phyloP scores from a whole-genome alignment of 1,140 invertebrate species.

The Diorhabda elongata region DNA sequence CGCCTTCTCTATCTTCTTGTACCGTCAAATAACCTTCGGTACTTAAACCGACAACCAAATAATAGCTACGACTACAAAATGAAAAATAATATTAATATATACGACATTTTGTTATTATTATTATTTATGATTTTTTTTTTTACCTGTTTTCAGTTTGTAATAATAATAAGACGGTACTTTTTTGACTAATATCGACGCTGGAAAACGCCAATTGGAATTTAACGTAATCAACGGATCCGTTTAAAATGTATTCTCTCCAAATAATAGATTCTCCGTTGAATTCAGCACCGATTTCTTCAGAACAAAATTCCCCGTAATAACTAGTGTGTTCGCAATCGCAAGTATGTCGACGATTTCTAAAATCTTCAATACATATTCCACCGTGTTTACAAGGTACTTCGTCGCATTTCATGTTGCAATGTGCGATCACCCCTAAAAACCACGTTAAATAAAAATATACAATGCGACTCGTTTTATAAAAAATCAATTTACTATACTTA shows the following conservation, averaged over 20 bases:
- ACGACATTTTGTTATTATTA: neutral
- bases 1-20: slow-evolving; percentile 75
- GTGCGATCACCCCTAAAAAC: slow-evolving; percentile 63
- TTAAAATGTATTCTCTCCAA: slow-evolving; percentile 68
- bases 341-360: slow-evolving; percentile 73
- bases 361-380: slow-evolving; percentile 84
- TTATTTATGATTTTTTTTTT: slow-evolving; percentile 29
- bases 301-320: slow-evolving; percentile 75
- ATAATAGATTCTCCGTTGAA: slow-evolving; percentile 82
- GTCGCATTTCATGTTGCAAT: slow-evolving; percentile 87
- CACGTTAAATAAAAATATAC: neutral
- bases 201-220: slow-evolving; percentile 81
- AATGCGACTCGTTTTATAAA: neutral
- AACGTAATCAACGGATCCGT: slow-evolving; percentile 66
- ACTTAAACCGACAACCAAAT: slow-evolving; percentile 73
- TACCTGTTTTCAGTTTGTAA: slow-evolving; percentile 79
- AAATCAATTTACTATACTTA: slow-evolving; percentile 37
- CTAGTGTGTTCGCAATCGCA: slow-evolving; percentile 87
- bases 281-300: slow-evolving; percentile 78
- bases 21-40: slow-evolving; percentile 77
- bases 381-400: slow-evolving; percentile 81
- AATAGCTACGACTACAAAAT: slow-evolving; percentile 70
- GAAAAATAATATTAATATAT: neutral
- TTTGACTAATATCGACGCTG: slow-evolving; percentile 67
- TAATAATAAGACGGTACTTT: slow-evolving; percentile 70